These are phyloP conservation scores for Hormaphis cornu DNA, from an alignment of 1,140 invertebrate genomes.

Conservation along the genomic window DNA sequence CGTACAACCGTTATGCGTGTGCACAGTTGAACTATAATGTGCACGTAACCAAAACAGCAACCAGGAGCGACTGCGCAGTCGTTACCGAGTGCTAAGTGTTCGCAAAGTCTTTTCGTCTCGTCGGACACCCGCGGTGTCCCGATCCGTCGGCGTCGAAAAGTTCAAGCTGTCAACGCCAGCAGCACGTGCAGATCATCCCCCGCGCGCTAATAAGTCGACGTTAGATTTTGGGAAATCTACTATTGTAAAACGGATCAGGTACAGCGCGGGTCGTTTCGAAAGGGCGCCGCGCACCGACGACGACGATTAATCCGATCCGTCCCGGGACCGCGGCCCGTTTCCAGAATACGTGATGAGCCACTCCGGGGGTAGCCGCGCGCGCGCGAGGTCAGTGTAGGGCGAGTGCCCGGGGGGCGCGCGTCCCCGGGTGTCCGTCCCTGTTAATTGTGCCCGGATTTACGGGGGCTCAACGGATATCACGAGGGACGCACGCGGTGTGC, in stretches of 20 bases:
- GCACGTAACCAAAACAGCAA: too few relatives aligned
- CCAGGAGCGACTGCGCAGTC: too few relatives aligned
- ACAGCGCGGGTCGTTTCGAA: slow-evolving; percentile 8
- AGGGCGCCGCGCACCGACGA: slow-evolving; percentile 14
- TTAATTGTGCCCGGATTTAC: slow-evolving; percentile 29
- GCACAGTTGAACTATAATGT: too few relatives aligned
- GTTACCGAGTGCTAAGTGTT: too few relatives aligned
- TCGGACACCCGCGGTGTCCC: too few relatives aligned
- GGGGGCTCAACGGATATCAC: slow-evolving; percentile 22
- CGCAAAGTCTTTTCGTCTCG: too few relatives aligned
- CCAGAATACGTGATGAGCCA: slow-evolving; percentile 19
- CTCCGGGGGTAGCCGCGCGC: neutral
- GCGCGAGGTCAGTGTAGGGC: neutral
- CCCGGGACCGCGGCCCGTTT: neutral
- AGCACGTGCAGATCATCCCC: too few relatives aligned
- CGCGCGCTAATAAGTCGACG: neutral
- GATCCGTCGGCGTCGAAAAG: too few relatives aligned
- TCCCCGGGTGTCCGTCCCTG: slow-evolving; percentile 21
- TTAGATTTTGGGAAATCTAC: neutral
- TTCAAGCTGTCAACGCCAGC: too few relatives aligned
- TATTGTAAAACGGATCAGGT: slow-evolving; percentile 18
- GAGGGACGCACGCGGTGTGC: slow-evolving; percentile 19
- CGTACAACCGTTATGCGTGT: too few relatives aligned
- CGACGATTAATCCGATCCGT: slow-evolving; percentile 26
- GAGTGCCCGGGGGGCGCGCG: neutral